Percentiles rank a stretch among this genome's conserved stretches.
phyloP scores from a whole-genome alignment of 2,888 invertebrate genomes.

The Metopia argyrocephala region DNA sequence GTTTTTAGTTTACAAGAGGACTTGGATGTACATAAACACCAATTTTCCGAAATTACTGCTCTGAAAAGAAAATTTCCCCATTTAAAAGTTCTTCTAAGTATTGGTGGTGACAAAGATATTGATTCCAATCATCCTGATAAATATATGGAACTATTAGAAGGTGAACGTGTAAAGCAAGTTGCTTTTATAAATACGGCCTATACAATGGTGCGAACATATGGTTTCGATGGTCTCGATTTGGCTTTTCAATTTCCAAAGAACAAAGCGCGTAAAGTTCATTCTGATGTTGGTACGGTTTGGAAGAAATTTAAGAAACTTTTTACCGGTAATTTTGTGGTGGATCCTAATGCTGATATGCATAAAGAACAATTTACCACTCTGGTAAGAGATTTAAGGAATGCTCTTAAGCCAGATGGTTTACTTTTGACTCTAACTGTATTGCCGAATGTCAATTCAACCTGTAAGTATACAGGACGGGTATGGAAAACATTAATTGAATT shows the following conservation, averaged over 20 bases:
- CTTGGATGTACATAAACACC: slow-evolving; percentile 85
- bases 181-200: slow-evolving; percentile 88
- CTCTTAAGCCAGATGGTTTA: slow-evolving; percentile 83
- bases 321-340: slow-evolving; percentile 84
- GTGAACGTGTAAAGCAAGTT: slow-evolving; percentile 84
- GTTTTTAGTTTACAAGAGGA: slow-evolving; percentile 85
- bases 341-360: slow-evolving; percentile 87
- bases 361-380: slow-evolving; percentile 88
- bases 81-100: slow-evolving; percentile 85
- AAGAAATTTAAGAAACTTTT: slow-evolving; percentile 88
- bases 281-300: slow-evolving; percentile 83
- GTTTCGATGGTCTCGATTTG: slow-evolving; percentile 92
- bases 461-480: slow-evolving; percentile 81
- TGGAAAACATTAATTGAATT: no score
- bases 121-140: slow-evolving; percentile 82
- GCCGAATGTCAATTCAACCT: slow-evolving; percentile 87
- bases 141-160: slow-evolving; percentile 86
- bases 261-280: slow-evolving; percentile 87
- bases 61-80: slow-evolving; percentile 85
- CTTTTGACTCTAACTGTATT: slow-evolving; percentile 84
- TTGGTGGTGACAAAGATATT: slow-evolving; percentile 87
- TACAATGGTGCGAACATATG: slow-evolving; percentile 85
- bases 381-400: slow-evolving; percentile 86
- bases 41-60: slow-evolving; percentile 86
- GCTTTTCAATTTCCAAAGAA: slow-evolving; percentile 91